Evolutionary conservation across 2,888 invertebrate genomes (phyloP).

Genomic region (Calameuta idolon): DNA sequence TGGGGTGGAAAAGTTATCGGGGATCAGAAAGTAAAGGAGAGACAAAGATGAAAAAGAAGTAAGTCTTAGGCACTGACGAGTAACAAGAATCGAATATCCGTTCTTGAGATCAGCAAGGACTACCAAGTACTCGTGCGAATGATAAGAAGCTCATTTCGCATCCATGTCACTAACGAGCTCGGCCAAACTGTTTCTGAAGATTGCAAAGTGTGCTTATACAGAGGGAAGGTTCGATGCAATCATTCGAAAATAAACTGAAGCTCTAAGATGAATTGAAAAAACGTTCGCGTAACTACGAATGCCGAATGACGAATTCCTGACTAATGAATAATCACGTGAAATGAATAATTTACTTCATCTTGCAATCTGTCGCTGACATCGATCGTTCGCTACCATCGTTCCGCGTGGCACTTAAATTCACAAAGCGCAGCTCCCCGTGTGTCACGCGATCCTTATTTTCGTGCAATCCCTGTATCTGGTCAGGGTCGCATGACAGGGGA

Average conservation of each 20-base stretch:
- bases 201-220: not conserved
- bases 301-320: not conserved
- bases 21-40: not conserved
- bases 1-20: not conserved
- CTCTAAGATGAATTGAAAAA: not conserved
- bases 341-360: not conserved
- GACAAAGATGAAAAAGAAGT: not conserved
- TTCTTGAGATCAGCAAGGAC: not conserved
- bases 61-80: not conserved
- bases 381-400: not conserved
- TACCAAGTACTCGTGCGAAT: not conserved
- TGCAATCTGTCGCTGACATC: constrained; percentile 1
- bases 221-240: not conserved
- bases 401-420: constrained; percentile 2
- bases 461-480: constrained; percentile 35
- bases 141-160: not conserved
- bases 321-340: not conserved
- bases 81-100: not conserved
- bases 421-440: not conserved
- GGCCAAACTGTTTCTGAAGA: not conserved
- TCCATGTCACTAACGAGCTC: not conserved
- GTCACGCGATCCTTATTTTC: constrained; percentile 18
- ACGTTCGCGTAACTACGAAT: not conserved
- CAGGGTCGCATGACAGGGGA: constrained; percentile 31
- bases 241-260: not conserved